Base-by-base conservation (phyloP, 1,140 invertebrate genomes). In the Drosophila navojoa region DNA sequence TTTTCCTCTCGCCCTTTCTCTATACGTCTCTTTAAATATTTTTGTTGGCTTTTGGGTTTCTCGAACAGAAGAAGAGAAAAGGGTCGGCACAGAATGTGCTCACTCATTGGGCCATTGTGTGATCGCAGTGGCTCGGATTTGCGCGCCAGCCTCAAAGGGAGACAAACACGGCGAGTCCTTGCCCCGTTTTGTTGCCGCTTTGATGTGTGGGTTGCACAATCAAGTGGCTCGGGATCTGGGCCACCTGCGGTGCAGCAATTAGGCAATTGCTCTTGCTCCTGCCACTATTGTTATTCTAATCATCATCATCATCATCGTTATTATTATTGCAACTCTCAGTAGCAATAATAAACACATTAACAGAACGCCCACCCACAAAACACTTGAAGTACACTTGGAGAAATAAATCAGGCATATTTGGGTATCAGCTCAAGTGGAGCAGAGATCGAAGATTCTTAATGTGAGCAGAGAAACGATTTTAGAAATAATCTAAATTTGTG, bases 211-310 rank as follows among this genome's bases (percentile, higher is more conserved):
- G 35, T 89, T 89, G 79, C 84, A 87, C 82, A 87, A 87, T 81
- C 49, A 53, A 72, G 68, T 77, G 76, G 72, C 53, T 47, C 68
- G 62, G 63, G 50, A 71, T 59, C 49, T 50, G 61, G 79, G 66
- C 84, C 84, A 89, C 84, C 84, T 89, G 84, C 84, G 79, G 64
- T 69, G 82, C 57, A 27, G 66, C 82, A 89, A 87, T 87, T 87
- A 86, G 77, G 76, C 80, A 79, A 78, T 79, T 59, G 79, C 71
- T 60, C 50, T 53, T 67, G 35, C 19, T 22, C 19, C 35, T 5
- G 7, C 25, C 57, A 64, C 58, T 71, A 57, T 59, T 70, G 11
- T 55, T 40, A n/a, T 9, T n/a, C 2, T 55, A 55, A 55, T 38
- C 11, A 57, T 45, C 42, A 49, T 7, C 7, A 32, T 29, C 27